Evolutionary conservation across 1,140 invertebrate species (phyloP).

Genomic region (Drosophila lacteicornis): DNA sequence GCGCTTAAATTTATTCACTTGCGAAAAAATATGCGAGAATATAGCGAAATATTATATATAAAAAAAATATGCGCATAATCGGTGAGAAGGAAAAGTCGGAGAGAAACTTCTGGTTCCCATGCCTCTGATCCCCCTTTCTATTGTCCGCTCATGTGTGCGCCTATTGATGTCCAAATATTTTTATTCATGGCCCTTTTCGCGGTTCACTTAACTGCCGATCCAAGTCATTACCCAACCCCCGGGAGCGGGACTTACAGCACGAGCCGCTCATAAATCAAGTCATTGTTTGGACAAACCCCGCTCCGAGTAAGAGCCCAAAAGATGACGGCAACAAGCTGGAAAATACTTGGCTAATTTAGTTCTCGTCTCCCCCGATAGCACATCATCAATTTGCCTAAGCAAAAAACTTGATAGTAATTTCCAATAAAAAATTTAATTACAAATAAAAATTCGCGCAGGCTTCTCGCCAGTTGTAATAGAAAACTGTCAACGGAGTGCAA

Average conservation of each 20-base stretch:
- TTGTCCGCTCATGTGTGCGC: slow-evolving; percentile 48
- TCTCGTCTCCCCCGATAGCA: slow-evolving; percentile 33
- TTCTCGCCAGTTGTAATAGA: slow-evolving; percentile 16
- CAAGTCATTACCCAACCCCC: slow-evolving; percentile 77
- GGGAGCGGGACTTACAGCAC: slow-evolving; percentile 54
- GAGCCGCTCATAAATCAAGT: slow-evolving; percentile 78
- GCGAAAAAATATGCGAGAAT: slow-evolving; percentile 23
- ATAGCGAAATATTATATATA: not conserved
- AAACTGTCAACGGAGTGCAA: slow-evolving; percentile 54
- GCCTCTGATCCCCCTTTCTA: not conserved
- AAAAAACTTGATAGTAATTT: slow-evolving; percentile 25
- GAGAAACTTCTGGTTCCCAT: slow-evolving; percentile 66
- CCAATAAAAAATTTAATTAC: slow-evolving; percentile 21
- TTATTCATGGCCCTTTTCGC: slow-evolving; percentile 81
- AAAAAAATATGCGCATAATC: slow-evolving; percentile 36
- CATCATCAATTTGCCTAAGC: slow-evolving; percentile 44
- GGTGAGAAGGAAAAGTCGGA: slow-evolving; percentile 28
- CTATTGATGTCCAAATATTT: slow-evolving; percentile 83
- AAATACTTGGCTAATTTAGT: slow-evolving; percentile 75
- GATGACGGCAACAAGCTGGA: slow-evolving; percentile 79
- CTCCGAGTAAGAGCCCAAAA: slow-evolving; percentile 1
- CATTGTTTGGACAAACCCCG: slow-evolving; percentile 56
- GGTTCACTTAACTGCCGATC: slow-evolving; percentile 77
- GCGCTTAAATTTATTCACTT: slow-evolving; percentile 63
- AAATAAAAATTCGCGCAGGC: slow-evolving; percentile 15